Conservation (phyloP, 2,797 vertebrate species). For the Enteromius fasciolatus region DNA sequence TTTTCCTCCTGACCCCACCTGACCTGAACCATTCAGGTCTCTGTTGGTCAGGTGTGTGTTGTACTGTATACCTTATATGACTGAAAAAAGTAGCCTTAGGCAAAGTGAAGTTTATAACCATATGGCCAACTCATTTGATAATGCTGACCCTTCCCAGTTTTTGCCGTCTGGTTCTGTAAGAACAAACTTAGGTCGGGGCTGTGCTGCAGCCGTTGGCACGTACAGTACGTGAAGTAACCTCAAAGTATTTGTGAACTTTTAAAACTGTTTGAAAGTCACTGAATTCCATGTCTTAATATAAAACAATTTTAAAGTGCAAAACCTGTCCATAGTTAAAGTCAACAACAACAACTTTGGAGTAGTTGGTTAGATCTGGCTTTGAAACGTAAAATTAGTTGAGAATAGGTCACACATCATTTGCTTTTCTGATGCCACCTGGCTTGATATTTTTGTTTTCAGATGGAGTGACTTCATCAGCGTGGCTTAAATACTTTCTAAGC, state of each 20-base stretch:
- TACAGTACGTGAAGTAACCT: neutral
- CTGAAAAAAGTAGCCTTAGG: neutral
- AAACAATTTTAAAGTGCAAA: neutral
- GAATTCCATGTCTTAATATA: neutral
- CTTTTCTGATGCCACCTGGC: neutral
- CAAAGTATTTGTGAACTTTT: neutral
- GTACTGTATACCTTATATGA: neutral
- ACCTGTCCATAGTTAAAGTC: neutral
- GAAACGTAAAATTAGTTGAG: neutral
- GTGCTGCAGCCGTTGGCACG: neutral
- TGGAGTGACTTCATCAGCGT: neutral
- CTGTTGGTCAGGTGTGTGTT: conserved; percentile 6
- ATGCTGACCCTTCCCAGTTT: neutral
- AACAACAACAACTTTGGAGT: neutral
- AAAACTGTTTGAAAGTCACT: neutral
- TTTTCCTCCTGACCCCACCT: conserved; percentile 8
- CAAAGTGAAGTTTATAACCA: neutral
- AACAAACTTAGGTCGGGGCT: neutral
- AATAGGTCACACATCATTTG: neutral
- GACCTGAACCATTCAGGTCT: neutral
- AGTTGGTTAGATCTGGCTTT: neutral
- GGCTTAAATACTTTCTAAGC: neutral
- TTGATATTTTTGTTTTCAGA: neutral
- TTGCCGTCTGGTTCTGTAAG: neutral
- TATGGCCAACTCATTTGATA: conserved; percentile 3